phyloP scores from a whole-genome alignment of 2,888 invertebrate genomes.

The Hirtodrosophila alboralis region DNA sequence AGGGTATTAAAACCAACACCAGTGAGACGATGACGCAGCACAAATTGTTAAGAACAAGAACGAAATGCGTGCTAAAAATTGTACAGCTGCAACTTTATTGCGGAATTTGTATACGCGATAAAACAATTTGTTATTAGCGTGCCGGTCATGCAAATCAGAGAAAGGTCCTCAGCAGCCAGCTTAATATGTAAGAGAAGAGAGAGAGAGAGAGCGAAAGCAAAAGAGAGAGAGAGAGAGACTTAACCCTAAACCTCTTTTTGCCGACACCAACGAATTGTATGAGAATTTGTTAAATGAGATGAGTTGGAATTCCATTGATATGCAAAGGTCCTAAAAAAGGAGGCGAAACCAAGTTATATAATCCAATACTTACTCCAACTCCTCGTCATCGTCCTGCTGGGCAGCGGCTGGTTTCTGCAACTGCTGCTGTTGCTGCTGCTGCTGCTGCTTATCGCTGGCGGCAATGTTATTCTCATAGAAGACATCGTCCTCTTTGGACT shows the following conservation, averaged over 20 bases:
- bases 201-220: too few relatives aligned
- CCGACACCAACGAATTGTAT: conserved; percentile 21
- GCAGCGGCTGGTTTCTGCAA: conserved; percentile 48
- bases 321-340: conserved; percentile 36
- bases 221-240: too few relatives aligned
- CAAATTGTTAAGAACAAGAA: conserved; percentile 8
- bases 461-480: conserved; percentile 90
- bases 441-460: conserved; percentile 82
- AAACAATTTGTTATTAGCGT: conserved; percentile 77
- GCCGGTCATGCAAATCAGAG: conserved; percentile 58
- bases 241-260: conserved; percentile 27
- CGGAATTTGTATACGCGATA: conserved; percentile 74
- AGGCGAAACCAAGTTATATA: conserved; percentile 14
- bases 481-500: conserved; percentile 87
- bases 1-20: conserved; percentile 1
- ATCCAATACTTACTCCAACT: conserved; percentile 83
- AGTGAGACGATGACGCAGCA: conserved; percentile 33
- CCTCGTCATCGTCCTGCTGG: conserved; percentile 86
- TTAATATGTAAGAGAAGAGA: conserved; percentile 38
- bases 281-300: conserved; percentile 72
- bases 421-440: conserved; percentile 50
- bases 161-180: not conserved
- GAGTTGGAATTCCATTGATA: conserved; percentile 60
- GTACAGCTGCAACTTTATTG: conserved; percentile 58
- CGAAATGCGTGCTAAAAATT: conserved; percentile 65